A percentile compares a stretch with the other conserved stretches of the same genome.
Conservation (phyloP, 1,140 invertebrate species). For the Oryctes rhinoceros region DNA sequence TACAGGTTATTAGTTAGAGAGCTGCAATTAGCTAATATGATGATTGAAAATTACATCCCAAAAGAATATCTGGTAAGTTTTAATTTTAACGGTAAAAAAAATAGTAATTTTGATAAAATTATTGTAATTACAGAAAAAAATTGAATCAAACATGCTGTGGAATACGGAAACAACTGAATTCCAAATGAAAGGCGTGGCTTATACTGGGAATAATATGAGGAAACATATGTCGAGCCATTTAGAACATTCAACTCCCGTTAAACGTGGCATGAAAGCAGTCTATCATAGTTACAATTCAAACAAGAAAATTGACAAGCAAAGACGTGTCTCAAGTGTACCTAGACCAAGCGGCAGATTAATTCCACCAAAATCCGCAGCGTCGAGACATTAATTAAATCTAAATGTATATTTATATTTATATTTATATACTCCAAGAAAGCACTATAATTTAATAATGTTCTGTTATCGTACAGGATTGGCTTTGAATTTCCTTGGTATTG, state of each 20-base stretch:
- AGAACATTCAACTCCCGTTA: conserved; percentile 47
- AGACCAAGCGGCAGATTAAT: conserved; percentile 41
- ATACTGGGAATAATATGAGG: conserved; percentile 98
- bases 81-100: not conserved
- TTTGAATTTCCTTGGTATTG: no score
- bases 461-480: not conserved
- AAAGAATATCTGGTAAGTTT: conserved; percentile 75
- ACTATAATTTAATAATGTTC: not conserved
- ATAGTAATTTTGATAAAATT: conserved; percentile 1
- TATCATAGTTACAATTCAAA: conserved; percentile 49
- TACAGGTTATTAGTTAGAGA: conserved; percentile 89
- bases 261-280: conserved; percentile 55
- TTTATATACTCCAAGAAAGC: not conserved
- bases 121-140: conserved; percentile 73
- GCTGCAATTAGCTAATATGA: conserved; percentile 88
- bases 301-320: conserved; percentile 40
- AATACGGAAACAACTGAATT: conserved; percentile 99
- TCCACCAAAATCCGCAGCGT: conserved; percentile 33
- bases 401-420: not conserved
- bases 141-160: conserved; percentile 93
- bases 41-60: conserved; percentile 90
- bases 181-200: conserved; percentile 97
- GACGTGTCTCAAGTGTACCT: conserved; percentile 41
- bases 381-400: conserved; percentile 24
- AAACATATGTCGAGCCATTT: conserved; percentile 63